Evolutionary conservation across 2,113 vertebrate genomes (phyloP), one percentile per base, ranked within the genome.

Genomic region (Heterochromis multidens): DNA sequence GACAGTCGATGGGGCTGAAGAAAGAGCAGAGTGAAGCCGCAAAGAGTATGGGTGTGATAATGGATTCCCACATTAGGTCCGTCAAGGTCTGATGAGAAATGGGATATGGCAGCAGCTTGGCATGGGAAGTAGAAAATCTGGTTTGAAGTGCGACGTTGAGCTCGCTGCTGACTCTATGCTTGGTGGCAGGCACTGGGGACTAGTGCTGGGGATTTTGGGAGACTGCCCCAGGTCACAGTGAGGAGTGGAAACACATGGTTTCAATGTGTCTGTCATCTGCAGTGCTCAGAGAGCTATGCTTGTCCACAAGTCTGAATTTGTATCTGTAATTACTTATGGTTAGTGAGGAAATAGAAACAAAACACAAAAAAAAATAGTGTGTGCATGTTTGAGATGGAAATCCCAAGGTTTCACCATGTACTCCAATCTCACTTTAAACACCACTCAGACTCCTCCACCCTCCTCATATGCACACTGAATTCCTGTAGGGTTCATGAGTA

Each of bases 41-140:
- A 76, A 84, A 82, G 78, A 72, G 82, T 17, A 23, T 16, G 40
- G 79, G 85, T 91, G 94, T 88, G 91, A 88, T 89, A 92, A 94
- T 93, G 87, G 90, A 94, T 95, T 95, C 86, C 89, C 88, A 94
- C 90, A 92, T 93, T 88, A 87, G 77, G 81, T 81, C 87, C 82
- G 89, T 95, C 84, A 93, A 81, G 80, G 83, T 74, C 86, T 63
- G 86, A 85, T 67, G 74, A 92, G 87, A 89, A 94, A 95, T 88
- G 78, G 60, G 88, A 94, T 86, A 77, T 93, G 95, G 91, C 94
- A 93, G 91, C 78, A 72, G 85, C 61, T 94, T 93, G 94, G 92
- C 90, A 87, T 3, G 7, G 62, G 63, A 79, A 89, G 87, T 74
- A 85, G 87, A 88, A 79, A 89, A 92, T 92, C 86, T 85, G 85